A percentile compares a stretch with the other conserved stretches of the same genome.
phyloP scores from a whole-genome alignment of 2,888 invertebrate species.

The Esperia sulphurella region DNA sequence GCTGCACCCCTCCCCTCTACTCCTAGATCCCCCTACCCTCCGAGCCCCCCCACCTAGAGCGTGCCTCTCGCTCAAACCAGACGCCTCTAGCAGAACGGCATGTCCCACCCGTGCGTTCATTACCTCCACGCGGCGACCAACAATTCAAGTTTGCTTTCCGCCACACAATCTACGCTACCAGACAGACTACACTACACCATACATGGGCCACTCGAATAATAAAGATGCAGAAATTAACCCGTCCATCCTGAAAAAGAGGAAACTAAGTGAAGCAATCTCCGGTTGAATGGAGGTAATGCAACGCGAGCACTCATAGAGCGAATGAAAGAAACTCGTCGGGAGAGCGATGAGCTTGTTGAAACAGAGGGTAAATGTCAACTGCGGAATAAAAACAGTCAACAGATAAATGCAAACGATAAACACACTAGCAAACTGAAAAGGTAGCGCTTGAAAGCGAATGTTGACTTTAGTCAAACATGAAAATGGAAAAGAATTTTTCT shows the following conservation, averaged over 20 bases:
- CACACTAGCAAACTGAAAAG: slow-evolving; percentile 68
- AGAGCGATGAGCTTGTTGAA: slow-evolving; percentile 63
- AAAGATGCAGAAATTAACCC: slow-evolving; percentile 78
- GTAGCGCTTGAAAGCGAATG: slow-evolving; percentile 55
- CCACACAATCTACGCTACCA: slow-evolving; percentile 74
- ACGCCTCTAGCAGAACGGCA: slow-evolving; percentile 67
- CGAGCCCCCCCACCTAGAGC: slow-evolving; percentile 27
- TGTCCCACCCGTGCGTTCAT: slow-evolving; percentile 76
- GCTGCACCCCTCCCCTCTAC: slow-evolving; percentile 48
- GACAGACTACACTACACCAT: slow-evolving; percentile 65
- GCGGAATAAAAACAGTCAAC: slow-evolving; percentile 78
- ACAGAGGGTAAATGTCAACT: slow-evolving; percentile 77
- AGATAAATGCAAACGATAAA: slow-evolving; percentile 78
- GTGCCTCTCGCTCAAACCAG: slow-evolving; percentile 63
- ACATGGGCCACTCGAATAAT: slow-evolving; percentile 75
- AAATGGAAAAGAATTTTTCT: slow-evolving; percentile 22
- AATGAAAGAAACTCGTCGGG: slow-evolving; percentile 74
- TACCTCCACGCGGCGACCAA: slow-evolving; percentile 74
- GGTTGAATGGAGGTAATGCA: slow-evolving; percentile 73
- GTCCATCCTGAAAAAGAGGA: slow-evolving; percentile 71
- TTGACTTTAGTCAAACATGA: slow-evolving; percentile 44
- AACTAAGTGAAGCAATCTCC: slow-evolving; percentile 79
- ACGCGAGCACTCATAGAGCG: slow-evolving; percentile 65
- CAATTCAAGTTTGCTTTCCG: slow-evolving; percentile 78
- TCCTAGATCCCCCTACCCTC: slow-evolving; percentile 25